Evolutionary conservation across 2,888 invertebrate genomes (phyloP).

Genomic region (Resseliella maxima): DNA sequence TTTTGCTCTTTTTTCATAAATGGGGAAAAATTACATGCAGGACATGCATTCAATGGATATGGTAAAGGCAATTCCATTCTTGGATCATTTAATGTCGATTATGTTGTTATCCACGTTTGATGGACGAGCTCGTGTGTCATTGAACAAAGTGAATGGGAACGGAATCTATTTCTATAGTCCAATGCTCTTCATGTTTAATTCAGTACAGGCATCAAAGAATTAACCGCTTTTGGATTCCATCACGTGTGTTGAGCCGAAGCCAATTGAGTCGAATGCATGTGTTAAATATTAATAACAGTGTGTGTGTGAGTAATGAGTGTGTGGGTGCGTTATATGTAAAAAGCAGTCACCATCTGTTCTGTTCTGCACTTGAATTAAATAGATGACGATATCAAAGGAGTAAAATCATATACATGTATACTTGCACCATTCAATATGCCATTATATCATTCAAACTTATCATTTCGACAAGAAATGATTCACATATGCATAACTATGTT

Average conservation of each 20-base stretch:
- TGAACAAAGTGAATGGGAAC: not conserved
- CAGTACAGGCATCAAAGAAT: conserved; percentile 20
- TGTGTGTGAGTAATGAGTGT: not conserved
- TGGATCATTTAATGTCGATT: conserved; percentile 38
- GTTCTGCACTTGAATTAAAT: not conserved
- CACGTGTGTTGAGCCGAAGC: not conserved
- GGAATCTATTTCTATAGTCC: not conserved
- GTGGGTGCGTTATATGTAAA: not conserved
- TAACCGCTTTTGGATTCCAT: conserved; percentile 27
- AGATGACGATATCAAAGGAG: not conserved
- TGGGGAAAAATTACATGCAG: conserved; percentile 16
- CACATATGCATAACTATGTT: not conserved
- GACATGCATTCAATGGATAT: conserved; percentile 38
- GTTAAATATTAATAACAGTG: conserved; percentile 34
- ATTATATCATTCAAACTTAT: not conserved
- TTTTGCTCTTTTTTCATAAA: not conserved
- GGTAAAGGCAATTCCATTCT: conserved; percentile 18
- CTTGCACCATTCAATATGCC: not conserved
- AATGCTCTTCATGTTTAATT: conserved; percentile 18
- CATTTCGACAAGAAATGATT: not conserved
- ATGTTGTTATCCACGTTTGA: conserved; percentile 33
- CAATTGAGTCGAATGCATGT: conserved; percentile 28
- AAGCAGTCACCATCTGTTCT: not conserved
- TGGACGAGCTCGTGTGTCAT: conserved; percentile 8
- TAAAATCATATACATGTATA: not conserved